Evolutionary conservation across 2,888 invertebrate species (phyloP).

Genomic region (Tigriopus californicus): DNA sequence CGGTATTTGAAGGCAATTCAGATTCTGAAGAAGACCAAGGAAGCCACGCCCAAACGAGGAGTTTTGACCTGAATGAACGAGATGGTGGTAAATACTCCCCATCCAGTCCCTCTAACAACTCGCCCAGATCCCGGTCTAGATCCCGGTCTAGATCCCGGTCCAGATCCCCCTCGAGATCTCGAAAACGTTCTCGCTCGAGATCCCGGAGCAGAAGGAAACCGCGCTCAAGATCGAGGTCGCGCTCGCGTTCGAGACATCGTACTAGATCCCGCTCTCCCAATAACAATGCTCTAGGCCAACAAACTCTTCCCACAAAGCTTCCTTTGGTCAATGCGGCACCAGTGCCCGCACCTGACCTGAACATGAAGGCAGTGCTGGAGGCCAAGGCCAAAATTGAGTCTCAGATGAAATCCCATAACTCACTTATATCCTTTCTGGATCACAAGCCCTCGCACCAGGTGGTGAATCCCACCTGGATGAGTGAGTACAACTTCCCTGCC

Average conservation of each 20-base stretch:
- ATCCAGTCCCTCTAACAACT: not conserved
- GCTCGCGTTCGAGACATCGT: not conserved
- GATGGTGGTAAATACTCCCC: not conserved
- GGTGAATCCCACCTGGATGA: conserved; percentile 2
- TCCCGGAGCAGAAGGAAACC: no score
- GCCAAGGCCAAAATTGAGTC: not conserved
- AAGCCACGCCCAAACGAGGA: not conserved
- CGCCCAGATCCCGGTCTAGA: not conserved
- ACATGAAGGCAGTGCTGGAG: not conserved
- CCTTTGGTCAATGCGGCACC: no score
- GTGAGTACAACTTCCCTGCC: conserved; percentile 7
- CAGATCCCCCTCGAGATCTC: not conserved
- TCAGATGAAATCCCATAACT: not conserved
- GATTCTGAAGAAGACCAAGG: not conserved
- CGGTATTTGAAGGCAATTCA: not conserved
- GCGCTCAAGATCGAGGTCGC: not conserved
- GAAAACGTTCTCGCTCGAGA: not conserved
- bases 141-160: not conserved
- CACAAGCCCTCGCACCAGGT: not conserved
- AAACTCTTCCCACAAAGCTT: no score
- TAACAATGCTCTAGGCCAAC: no score
- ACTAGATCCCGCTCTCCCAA: no score
- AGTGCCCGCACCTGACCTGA: not conserved
- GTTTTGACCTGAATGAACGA: not conserved
- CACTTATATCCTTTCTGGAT: not conserved